Conservation (phyloP, 1,140 invertebrate genomes). For the Zelostemma sp. region DNA sequence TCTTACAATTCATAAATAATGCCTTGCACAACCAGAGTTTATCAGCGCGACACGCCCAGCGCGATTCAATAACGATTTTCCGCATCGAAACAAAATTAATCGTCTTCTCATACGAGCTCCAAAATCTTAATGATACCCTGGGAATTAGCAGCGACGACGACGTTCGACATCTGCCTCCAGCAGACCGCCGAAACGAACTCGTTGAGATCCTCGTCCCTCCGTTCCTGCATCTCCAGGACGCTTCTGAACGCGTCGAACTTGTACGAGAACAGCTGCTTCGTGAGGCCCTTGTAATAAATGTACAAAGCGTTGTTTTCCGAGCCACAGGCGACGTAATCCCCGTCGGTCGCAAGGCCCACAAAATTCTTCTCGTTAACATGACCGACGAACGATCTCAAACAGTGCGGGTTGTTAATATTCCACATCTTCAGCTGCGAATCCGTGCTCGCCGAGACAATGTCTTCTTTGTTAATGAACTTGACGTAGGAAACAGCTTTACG, state of each 20-base stretch:
- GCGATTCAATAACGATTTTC: too few species aligned
- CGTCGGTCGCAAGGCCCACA: conserved; percentile 95
- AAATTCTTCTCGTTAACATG: conserved; percentile 98
- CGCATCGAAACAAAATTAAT: too few species aligned
- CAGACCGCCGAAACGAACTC: conserved; percentile 98
- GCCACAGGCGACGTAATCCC: conserved; percentile 94
- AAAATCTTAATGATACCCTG: conserved; percentile 93
- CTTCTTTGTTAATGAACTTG: conserved; percentile 90
- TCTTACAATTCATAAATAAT: too few species aligned
- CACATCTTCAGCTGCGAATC: conserved; percentile 96
- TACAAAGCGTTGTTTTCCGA: conserved; percentile 96
- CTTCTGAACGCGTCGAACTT: conserved; percentile 89
- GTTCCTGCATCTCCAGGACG: conserved; percentile 82
- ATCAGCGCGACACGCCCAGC: too few species aligned
- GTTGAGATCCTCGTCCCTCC: conserved; percentile 86
- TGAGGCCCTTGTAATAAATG: conserved; percentile 93
- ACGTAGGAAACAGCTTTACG: conserved; percentile 97
- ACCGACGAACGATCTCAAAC: conserved; percentile 89
- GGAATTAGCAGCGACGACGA: conserved; percentile 95
- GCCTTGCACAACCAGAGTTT: too few species aligned
- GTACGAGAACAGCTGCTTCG: conserved; percentile 89
- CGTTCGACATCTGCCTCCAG: conserved; percentile 89
- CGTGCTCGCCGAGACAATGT: conserved; percentile 95
- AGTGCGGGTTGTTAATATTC: conserved; percentile 86
- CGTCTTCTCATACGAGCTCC: conserved; percentile 73